Evolutionary conservation across 1,140 invertebrate species (phyloP).

Genomic region (Aphelenchoides avenae): DNA sequence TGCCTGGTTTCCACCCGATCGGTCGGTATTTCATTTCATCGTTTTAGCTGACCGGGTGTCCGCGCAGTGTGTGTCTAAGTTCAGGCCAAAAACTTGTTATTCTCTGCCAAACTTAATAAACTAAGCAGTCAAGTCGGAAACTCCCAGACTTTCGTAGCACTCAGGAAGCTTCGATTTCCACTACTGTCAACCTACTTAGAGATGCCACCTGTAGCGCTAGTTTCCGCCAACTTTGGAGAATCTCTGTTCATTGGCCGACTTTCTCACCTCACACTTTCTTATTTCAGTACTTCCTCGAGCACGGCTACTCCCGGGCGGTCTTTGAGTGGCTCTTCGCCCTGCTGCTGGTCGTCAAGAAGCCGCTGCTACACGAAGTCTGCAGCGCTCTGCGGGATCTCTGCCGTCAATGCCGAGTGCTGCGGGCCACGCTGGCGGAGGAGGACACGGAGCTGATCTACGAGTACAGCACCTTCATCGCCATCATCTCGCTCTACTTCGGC

Average conservation of each 20-base stretch:
- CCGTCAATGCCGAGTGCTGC: conserved; percentile 24
- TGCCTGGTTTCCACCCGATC: too few relatives aligned
- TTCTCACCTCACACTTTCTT: conserved; percentile 13
- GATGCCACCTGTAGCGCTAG: too few relatives aligned
- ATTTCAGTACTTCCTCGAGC: conserved; percentile 27
- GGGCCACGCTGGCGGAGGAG: conserved; percentile 17
- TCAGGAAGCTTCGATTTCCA: too few relatives aligned
- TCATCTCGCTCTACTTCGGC: conserved; percentile 32
- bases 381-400: conserved; percentile 25
- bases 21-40: too few relatives aligned
- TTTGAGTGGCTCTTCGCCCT: conserved; percentile 37
- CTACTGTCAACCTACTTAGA: too few relatives aligned
- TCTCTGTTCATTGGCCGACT: background rate
- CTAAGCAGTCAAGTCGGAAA: too few relatives aligned
- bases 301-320: conserved; percentile 32
- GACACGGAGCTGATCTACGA: conserved; percentile 28
- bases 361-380: conserved; percentile 26
- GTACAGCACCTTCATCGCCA: conserved; percentile 31
- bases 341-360: conserved; percentile 33
- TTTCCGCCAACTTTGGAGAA: background rate
- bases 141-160: too few relatives aligned
- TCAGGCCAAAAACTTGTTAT: too few relatives aligned
- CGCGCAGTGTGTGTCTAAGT: too few relatives aligned
- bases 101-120: too few relatives aligned
- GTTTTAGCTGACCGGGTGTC: too few relatives aligned